A percentile compares a stretch with the other conserved stretches of the same genome.
phyloP scores from a whole-genome alignment of 2,888 invertebrate species.

The Ochropacha duplaris region DNA sequence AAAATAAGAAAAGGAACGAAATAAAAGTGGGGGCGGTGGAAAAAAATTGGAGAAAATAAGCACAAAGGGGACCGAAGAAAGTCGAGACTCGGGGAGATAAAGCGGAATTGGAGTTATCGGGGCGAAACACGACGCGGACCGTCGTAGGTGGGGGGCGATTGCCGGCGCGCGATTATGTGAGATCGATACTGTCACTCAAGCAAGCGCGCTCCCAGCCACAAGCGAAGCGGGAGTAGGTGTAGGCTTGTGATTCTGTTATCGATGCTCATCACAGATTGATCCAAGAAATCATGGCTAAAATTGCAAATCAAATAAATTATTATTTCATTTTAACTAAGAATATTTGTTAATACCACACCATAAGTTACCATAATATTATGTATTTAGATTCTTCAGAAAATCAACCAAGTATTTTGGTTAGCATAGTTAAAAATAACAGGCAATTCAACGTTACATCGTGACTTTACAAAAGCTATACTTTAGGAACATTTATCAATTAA shows the following conservation, averaged over 20 bases:
- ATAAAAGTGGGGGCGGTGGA: constrained; percentile 73
- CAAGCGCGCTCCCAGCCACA: constrained; percentile 17
- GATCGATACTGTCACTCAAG: constrained; percentile 80
- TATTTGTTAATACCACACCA: no score
- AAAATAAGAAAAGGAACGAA: constrained; percentile 73
- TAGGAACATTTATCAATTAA: no score
- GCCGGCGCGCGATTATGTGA: constrained; percentile 71
- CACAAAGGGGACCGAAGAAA: constrained; percentile 78
- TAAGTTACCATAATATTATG: no score
- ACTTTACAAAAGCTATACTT: no score
- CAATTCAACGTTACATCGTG: no score
- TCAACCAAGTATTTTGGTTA: no score
- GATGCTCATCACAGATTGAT: neutral
- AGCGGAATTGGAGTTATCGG: constrained; percentile 82
- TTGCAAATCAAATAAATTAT: no score
- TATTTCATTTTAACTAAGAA: no score
- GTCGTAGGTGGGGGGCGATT: constrained; percentile 67
- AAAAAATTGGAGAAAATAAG: constrained; percentile 80
- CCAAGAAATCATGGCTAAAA: no score
- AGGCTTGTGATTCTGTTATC: neutral
- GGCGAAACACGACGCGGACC: constrained; percentile 71
- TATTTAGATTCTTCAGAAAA: no score
- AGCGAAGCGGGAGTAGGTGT: constrained; percentile 6
- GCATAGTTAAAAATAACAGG: no score
- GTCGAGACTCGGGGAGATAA: constrained; percentile 76